Percentiles rank a stretch among this genome's conserved stretches.
Evolutionary conservation across 2,113 vertebrate species (phyloP).

Genomic region (Lucifuga dentata): DNA sequence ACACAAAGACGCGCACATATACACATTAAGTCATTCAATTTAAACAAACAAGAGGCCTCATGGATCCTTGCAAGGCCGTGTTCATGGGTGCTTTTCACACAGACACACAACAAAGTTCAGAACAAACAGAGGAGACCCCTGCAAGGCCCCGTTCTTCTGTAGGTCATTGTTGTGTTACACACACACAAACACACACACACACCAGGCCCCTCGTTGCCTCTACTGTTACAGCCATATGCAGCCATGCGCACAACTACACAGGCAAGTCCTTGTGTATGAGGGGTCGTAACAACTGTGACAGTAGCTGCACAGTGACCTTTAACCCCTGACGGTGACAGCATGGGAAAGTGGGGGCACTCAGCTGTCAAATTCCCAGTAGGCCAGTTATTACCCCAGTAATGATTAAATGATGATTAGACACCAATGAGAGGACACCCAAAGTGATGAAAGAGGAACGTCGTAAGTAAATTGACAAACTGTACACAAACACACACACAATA

Average conservation of each 20-base stretch:
- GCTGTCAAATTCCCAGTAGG: conserved; percentile 57
- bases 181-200: conserved; percentile 28
- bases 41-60: conserved; percentile 67
- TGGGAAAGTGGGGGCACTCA: conserved; percentile 76
- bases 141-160: conserved; percentile 20
- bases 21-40: conserved; percentile 44
- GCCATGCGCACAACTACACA: conserved; percentile 55
- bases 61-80: conserved; percentile 44
- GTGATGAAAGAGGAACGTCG: conserved; percentile 16
- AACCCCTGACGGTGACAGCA: conserved; percentile 71
- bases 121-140: conserved; percentile 9
- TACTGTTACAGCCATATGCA: conserved; percentile 52
- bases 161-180: conserved; percentile 44
- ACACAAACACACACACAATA: conserved; percentile 30
- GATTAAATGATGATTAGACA: conserved; percentile 59
- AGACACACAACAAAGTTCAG: conserved; percentile 24
- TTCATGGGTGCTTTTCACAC: conserved; percentile 28
- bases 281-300: conserved; percentile 68
- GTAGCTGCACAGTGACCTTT: conserved; percentile 68
- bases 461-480: conserved; percentile 23
- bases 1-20: neutral
- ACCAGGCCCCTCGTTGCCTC: conserved; percentile 29
- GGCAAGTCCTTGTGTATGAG: conserved; percentile 64
- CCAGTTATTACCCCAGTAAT: conserved; percentile 37
- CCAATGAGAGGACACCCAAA: conserved; percentile 45